Conservation (phyloP, 2,797 vertebrate genomes). For the Sebastolobus alascanus region DNA sequence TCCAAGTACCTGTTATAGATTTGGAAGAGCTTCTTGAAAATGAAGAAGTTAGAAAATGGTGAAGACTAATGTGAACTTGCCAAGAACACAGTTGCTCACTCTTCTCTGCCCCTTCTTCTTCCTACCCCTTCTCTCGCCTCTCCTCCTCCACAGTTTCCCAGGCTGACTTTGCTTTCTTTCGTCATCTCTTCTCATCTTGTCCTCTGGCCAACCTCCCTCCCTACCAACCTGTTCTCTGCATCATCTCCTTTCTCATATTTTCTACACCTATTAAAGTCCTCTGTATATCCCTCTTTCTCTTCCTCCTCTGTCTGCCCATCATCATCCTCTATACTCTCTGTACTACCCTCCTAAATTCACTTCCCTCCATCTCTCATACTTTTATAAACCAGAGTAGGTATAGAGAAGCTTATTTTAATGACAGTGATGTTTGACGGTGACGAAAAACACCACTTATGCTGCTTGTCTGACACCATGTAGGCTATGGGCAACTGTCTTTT, state of each 20-base stretch:
- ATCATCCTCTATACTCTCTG: background rate
- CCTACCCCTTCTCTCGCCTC: background rate
- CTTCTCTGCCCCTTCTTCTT: background rate
- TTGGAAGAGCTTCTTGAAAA: slow-evolving; percentile 16
- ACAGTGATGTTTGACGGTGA: slow-evolving; percentile 4
- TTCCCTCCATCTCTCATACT: background rate
- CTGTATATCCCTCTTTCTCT: background rate
- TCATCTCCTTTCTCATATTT: slow-evolving; percentile 28
- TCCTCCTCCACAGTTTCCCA: slow-evolving; percentile 22
- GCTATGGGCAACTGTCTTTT: background rate
- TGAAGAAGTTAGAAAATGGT: background rate
- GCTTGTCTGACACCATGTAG: background rate
- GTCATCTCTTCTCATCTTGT: slow-evolving; percentile 43
- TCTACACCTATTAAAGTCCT: slow-evolving; percentile 1
- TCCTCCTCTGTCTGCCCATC: slow-evolving; percentile 7
- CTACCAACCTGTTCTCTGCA: slow-evolving; percentile 12
- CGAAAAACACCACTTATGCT: background rate
- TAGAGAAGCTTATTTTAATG: background rate
- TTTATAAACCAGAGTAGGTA: background rate
- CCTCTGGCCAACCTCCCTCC: slow-evolving; percentile 22
- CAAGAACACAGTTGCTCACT: background rate
- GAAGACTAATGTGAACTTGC: slow-evolving; percentile 14
- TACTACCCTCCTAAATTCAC: background rate
- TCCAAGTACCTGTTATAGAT: background rate
- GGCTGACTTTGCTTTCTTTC: slow-evolving; percentile 19